phyloP scores from a whole-genome alignment of 37 sponge, comb jelly and placozoan species.

The Geodia barretti region DNA sequence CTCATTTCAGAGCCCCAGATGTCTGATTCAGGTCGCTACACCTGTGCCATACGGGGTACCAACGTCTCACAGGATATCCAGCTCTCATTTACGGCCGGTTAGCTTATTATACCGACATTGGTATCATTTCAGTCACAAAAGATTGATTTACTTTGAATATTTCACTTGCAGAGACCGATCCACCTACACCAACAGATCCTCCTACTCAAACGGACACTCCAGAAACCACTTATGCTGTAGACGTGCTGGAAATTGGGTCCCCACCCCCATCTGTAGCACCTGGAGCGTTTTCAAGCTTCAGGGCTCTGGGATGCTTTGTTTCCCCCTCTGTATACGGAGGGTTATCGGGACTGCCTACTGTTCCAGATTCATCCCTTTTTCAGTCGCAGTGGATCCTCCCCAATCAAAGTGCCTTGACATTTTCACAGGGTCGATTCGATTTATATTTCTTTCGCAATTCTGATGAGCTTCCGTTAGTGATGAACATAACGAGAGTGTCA shows the following conservation, averaged over 20 bases:
- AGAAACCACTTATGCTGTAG: too few relatives aligned
- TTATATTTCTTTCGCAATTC: neutral
- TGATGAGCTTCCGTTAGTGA: neutral
- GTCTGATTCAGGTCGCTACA: slow-evolving; percentile 20
- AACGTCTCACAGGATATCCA: neutral
- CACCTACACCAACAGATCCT: too few relatives aligned
- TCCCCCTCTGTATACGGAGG: too few relatives aligned
- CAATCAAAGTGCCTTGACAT: neutral
- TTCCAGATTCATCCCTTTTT: neutral
- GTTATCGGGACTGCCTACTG: too few relatives aligned
- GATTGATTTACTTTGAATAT: neutral
- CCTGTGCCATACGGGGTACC: neutral
- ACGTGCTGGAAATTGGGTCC: neutral
- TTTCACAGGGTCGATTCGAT: neutral
- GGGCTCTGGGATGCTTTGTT: neutral
- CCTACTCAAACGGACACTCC: too few relatives aligned
- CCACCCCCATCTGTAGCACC: neutral
- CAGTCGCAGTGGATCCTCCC: neutral
- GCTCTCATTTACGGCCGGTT: neutral
- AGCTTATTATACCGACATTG: neutral
- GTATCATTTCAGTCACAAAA: too few relatives aligned
- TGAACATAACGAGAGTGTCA: neutral
- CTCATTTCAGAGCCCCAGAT: neutral
- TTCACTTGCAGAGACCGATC: too few relatives aligned
- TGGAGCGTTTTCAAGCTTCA: neutral